phyloP scores from a whole-genome alignment of 1,140 invertebrate genomes.

The Cotesia vestalis region DNA sequence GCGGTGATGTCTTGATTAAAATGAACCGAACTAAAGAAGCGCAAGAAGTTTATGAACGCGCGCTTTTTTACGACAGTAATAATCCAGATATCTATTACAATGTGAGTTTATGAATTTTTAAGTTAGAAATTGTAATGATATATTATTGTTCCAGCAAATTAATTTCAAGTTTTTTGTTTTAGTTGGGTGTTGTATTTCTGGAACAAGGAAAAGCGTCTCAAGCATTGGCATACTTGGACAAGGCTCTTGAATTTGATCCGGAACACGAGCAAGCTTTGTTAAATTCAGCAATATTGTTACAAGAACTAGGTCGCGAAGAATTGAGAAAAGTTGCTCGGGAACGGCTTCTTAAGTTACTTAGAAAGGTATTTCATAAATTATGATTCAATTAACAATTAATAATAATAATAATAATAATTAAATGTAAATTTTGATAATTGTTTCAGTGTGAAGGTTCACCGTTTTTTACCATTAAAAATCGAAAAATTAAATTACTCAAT shows the following conservation, averaged over 20 bases:
- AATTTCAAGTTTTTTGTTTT: constrained; percentile 48
- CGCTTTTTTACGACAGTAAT: constrained; percentile 90
- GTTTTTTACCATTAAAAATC: too few relatives aligned
- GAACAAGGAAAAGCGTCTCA: constrained; percentile 92
- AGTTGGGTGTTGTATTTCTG: constrained; percentile 93
- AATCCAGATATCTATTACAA: constrained; percentile 99
- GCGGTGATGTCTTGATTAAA: constrained; percentile 95
- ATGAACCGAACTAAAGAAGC: constrained; percentile 94
- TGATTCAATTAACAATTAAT: constrained; percentile 32
- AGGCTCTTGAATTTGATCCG: constrained; percentile 91
- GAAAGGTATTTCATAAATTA: constrained; percentile 69
- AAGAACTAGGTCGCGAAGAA: constrained; percentile 84
- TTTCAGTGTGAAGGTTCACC: neutral
- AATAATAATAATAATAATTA: constrained; percentile 10
- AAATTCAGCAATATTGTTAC: constrained; percentile 94
- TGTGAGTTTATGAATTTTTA: constrained; percentile 68
- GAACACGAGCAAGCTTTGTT: constrained; percentile 94
- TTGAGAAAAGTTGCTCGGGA: constrained; percentile 80
- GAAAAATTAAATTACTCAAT: too few relatives aligned
- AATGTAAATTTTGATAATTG: constrained; percentile 8
- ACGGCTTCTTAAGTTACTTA: constrained; percentile 81
- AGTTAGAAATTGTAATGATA: too few relatives aligned
- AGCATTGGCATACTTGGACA: constrained; percentile 91
- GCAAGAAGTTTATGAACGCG: constrained; percentile 92
- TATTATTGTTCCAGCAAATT: too few relatives aligned